A percentile compares a stretch with the other conserved stretches of the same genome.
phyloP scores from a whole-genome alignment of 1,140 invertebrate genomes.

The Drosophila obscura region DNA sequence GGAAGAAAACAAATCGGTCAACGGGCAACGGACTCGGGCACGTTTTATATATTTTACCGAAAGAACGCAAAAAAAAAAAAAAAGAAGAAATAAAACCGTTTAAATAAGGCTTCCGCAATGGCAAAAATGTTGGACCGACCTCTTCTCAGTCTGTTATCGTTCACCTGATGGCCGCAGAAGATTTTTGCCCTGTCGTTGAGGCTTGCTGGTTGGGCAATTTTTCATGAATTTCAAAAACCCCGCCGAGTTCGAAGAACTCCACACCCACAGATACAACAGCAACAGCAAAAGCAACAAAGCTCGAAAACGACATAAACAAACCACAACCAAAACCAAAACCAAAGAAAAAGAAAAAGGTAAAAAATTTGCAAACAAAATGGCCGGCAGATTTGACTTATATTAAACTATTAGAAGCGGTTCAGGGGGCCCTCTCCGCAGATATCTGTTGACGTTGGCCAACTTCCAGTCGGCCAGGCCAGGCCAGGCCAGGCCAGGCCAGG shows the following conservation, averaged over 20 bases:
- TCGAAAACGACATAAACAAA: neutral
- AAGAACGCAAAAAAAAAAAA: slow-evolving; percentile 18
- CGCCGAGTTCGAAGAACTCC: slow-evolving; percentile 60
- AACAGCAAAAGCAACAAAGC: slow-evolving; percentile 2
- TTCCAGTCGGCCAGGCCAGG: slow-evolving; percentile 31
- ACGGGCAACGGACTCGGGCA: slow-evolving; percentile 53
- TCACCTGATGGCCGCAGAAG: slow-evolving; percentile 49
- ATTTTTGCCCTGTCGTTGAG: slow-evolving; percentile 12
- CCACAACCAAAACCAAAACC: slow-evolving; percentile 37
- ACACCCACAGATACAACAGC: slow-evolving; percentile 2
- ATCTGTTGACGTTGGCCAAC: slow-evolving; percentile 50
- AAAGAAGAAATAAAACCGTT: slow-evolving; percentile 20
- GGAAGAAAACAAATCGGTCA: slow-evolving; percentile 58
- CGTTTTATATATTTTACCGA: slow-evolving; percentile 40
- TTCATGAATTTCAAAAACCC: slow-evolving; percentile 47
- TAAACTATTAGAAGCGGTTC: slow-evolving; percentile 59
- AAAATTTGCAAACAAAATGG: slow-evolving; percentile 55
- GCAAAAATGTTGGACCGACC: slow-evolving; percentile 37
- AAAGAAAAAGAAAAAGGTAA: slow-evolving; percentile 16
- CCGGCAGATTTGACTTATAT: slow-evolving; percentile 25
- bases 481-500: too few species aligned
- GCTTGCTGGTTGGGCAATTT: slow-evolving; percentile 50
- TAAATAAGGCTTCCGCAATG: slow-evolving; percentile 58
- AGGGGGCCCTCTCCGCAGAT: slow-evolving; percentile 23
- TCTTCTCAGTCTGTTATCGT: slow-evolving; percentile 51